Evolutionary conservation across 1,140 invertebrate genomes (phyloP).

Genomic region (Drosophila sproati): DNA sequence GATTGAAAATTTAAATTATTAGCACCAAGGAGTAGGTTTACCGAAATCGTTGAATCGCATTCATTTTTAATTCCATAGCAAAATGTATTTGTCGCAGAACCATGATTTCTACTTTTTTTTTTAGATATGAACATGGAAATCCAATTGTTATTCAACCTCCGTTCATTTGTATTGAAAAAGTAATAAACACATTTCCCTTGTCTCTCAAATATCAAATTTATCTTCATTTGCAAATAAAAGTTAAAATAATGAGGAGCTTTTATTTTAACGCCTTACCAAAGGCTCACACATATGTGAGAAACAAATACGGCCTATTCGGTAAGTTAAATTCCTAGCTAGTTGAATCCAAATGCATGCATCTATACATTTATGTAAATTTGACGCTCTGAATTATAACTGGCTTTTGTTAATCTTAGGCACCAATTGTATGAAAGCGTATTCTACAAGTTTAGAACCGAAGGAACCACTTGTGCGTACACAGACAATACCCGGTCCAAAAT

Average conservation of each 20-base stretch:
- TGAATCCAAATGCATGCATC: background rate
- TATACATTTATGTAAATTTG: background rate
- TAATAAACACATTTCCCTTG: slow-evolving; percentile 4
- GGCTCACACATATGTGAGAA: slow-evolving; percentile 27
- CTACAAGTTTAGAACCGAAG: slow-evolving; percentile 86
- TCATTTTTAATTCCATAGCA: background rate
- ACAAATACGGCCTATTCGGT: slow-evolving; percentile 23
- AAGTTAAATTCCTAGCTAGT: background rate
- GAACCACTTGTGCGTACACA: slow-evolving; percentile 88
- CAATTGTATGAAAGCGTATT: slow-evolving; percentile 26
- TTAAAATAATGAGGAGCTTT: slow-evolving; percentile 31
- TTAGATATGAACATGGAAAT: background rate
- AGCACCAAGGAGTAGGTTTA: no score
- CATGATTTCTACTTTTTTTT: slow-evolving; percentile 30
- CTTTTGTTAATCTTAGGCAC: slow-evolving; percentile 15
- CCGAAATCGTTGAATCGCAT: no score
- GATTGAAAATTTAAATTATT: no score
- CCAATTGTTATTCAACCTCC: slow-evolving; percentile 16
- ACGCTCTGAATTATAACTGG: background rate
- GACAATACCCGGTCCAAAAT: slow-evolving; percentile 89
- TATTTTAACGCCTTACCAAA: slow-evolving; percentile 32
- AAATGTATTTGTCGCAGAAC: slow-evolving; percentile 28
- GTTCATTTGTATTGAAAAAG: background rate
- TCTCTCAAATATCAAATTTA: slow-evolving; percentile 3
- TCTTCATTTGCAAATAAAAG: background rate